Evolutionary conservation across 2,797 vertebrate species (phyloP), one percentile per base, ranked within the genome.

Genomic region (Pangasius sanitwongsei): DNA sequence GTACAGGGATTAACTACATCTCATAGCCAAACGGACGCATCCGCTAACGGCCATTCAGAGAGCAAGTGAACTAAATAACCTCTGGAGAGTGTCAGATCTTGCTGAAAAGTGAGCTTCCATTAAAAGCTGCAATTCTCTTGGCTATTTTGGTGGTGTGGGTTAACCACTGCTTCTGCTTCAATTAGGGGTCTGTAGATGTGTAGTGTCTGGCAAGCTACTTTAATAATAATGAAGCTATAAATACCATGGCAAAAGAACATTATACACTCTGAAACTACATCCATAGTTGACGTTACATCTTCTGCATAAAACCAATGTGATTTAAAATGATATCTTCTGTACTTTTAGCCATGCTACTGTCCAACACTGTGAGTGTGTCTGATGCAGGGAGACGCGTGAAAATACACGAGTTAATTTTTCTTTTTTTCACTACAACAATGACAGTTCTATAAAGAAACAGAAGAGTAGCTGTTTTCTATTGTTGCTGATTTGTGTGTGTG

Each of bases 371-470:
- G 41, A 87, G 34, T 75, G 28, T 65, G 31, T 55, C 63, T 55
- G 67, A 77, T 44, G 6, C 11, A 55, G 37, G 9, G 31, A 87
- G 31, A 87, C 15, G 81, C 23, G 23, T 81, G 41, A 87, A 69
- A 83, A 87, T 55, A 72, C 53, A 70, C 53, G 25, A 65, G n/a
- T 77, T 48, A 53, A 72, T 75, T 72, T 59, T 74, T 85, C 77
- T 82, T 63, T 63, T 63, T 81, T n/a, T 63, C 25, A 83, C 57
- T 28, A 90, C 81, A 89, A 92, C 86, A 91, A 92, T 87, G 87
- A 44, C 37, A 41, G 81, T 82, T 83, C 69, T 85, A 77, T 63
- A 92, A 90, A 72, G 83, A 69, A 61, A 91, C 88, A 92, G 72
- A 86, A 83, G 23, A 31, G 59, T 63, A 85, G 85, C 90, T 91